Conservation (phyloP, 2,113 vertebrate species). For the Pangasianodon hypophthalmus region DNA sequence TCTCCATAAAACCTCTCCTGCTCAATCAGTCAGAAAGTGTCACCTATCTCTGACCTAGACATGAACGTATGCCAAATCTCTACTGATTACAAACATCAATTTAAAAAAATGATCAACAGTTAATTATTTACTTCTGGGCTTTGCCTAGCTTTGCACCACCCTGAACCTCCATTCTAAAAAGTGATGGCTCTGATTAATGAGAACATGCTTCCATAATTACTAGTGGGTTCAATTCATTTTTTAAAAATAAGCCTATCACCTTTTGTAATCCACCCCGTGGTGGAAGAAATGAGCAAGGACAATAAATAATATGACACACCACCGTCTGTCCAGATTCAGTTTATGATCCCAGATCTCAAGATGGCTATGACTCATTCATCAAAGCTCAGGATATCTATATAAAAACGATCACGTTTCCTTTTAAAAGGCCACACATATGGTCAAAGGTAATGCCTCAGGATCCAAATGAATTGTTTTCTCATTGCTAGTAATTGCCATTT, state of each 20-base stretch:
- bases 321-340: background rate
- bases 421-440: slow-evolving; percentile 21
- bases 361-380: slow-evolving; percentile 26
- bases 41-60: slow-evolving; percentile 79
- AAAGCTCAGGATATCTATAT: slow-evolving; percentile 20
- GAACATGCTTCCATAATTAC: slow-evolving; percentile 66
- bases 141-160: slow-evolving; percentile 76
- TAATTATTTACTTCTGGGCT: slow-evolving; percentile 90
- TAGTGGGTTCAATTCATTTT: slow-evolving; percentile 55
- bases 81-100: slow-evolving; percentile 90
- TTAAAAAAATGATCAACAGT: slow-evolving; percentile 90
- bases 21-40: slow-evolving; percentile 74
- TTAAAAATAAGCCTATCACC: slow-evolving; percentile 18
- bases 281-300: background rate
- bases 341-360: slow-evolving; percentile 30
- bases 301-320: background rate
- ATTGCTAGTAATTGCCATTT: background rate
- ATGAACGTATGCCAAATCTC: slow-evolving; percentile 81
- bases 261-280: background rate
- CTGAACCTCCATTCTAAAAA: background rate
- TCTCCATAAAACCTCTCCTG: slow-evolving; percentile 67
- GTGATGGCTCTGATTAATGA: slow-evolving; percentile 86
- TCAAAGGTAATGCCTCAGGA: background rate
- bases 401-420: slow-evolving; percentile 22
- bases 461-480: slow-evolving; percentile 10